These are phyloP conservation scores for Neodiprion fabricii DNA, from an alignment of 1,140 invertebrate genomes.

Conservation along the genomic window DNA sequence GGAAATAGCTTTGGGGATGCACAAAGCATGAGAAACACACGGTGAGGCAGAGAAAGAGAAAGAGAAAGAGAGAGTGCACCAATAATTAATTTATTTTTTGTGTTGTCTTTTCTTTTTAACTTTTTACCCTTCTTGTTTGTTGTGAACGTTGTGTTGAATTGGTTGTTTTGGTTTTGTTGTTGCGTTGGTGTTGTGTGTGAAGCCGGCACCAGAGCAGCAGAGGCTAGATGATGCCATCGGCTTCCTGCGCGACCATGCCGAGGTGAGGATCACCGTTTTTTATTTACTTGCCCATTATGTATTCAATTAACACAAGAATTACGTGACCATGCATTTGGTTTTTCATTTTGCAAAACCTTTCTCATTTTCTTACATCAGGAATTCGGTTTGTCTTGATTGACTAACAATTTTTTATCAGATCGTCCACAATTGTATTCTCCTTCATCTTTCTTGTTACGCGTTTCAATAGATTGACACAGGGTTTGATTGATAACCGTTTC, in stretches of 20 bases:
- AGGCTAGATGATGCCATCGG: slow-evolving; percentile 89
- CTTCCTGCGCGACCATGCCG: slow-evolving; percentile 84
- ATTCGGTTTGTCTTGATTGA: no score
- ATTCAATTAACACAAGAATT: neutral
- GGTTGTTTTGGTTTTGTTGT: slow-evolving; percentile 64
- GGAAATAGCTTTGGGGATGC: neutral
- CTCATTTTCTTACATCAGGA: no score
- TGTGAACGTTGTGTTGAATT: slow-evolving; percentile 62
- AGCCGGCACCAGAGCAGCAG: slow-evolving; percentile 80
- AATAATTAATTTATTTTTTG: slow-evolving; percentile 35
- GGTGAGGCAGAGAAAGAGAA: neutral
- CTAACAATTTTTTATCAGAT: no score
- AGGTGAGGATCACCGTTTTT: slow-evolving; percentile 69
- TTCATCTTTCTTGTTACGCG: no score
- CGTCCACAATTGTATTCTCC: no score
- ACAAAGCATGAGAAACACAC: neutral
- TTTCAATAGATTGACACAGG: no score
- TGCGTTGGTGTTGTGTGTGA: slow-evolving; percentile 65
- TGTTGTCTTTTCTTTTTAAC: slow-evolving; percentile 30
- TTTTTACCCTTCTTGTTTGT: slow-evolving; percentile 51
- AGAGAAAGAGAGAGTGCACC: neutral
- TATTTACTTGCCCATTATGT: slow-evolving; percentile 3
- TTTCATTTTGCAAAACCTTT: no score
- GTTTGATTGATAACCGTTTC: no score
- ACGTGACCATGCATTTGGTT: no score